A percentile compares a stretch with the other conserved stretches of the same genome.
phyloP scores from a whole-genome alignment of 2,888 invertebrate genomes.

The Campoplex capitator region DNA sequence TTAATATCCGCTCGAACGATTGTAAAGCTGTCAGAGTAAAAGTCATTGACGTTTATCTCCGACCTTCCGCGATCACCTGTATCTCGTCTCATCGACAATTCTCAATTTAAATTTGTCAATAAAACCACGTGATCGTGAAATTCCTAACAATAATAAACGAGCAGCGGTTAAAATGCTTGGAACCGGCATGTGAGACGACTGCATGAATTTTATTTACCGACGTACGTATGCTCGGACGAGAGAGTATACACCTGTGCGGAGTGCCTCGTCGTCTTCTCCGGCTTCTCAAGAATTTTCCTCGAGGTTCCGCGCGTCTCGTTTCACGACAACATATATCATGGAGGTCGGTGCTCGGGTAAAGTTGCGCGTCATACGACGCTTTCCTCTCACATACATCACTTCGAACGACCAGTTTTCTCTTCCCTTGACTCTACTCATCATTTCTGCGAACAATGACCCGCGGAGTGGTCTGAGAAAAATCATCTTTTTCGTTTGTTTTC shows the following conservation, averaged over 20 bases:
- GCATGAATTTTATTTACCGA: neutral
- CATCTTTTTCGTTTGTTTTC: neutral
- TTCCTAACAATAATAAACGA: constrained; percentile 50
- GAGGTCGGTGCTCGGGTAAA: constrained; percentile 31
- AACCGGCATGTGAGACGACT: neutral
- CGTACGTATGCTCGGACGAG: neutral
- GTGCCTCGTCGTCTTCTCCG: constrained; percentile 43
- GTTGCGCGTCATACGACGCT: constrained; percentile 32
- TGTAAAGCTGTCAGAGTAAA: neutral
- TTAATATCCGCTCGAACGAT: no score
- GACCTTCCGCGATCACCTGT: neutral
- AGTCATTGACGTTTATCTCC: neutral
- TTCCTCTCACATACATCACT: constrained; percentile 35
- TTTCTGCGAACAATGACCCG: constrained; percentile 29
- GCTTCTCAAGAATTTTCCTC: constrained; percentile 59
- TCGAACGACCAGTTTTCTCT: constrained; percentile 17
- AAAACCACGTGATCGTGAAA: constrained; percentile 21
- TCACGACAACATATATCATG: constrained; percentile 9
- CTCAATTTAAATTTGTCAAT: constrained; percentile 25
- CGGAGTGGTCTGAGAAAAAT: neutral
- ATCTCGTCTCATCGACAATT: constrained; percentile 29
- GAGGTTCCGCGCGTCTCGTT: constrained; percentile 36
- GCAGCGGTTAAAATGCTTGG: constrained; percentile 1
- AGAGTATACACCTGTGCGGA: constrained; percentile 53
- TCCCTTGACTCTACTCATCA: neutral